phyloP scores from a whole-genome alignment of 2,888 invertebrate species.

The Thymelicus lineola region DNA sequence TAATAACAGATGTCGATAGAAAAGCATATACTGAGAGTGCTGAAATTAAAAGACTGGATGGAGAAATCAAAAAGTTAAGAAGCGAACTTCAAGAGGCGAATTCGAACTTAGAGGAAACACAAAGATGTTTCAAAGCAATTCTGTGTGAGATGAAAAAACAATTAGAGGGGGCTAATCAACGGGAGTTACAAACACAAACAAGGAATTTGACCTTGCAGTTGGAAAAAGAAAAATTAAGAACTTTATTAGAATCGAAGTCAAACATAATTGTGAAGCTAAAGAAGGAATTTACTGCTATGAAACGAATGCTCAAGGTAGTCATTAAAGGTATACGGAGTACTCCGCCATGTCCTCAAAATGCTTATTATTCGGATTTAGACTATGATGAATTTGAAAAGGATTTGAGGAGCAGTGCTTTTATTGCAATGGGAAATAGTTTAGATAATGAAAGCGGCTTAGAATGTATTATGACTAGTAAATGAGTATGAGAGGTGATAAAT shows the following conservation, averaged over 20 bases:
- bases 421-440: constrained; percentile 21
- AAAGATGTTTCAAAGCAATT: constrained; percentile 56
- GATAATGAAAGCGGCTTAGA: constrained; percentile 53
- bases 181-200: constrained; percentile 59
- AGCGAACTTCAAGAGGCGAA: constrained; percentile 56
- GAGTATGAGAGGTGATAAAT: background rate
- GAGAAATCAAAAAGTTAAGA: constrained; percentile 57
- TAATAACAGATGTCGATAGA: constrained; percentile 13
- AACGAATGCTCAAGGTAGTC: constrained; percentile 60
- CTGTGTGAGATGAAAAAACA: constrained; percentile 65
- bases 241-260: constrained; percentile 62
- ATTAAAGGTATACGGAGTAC: constrained; percentile 57
- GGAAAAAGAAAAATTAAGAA: constrained; percentile 70
- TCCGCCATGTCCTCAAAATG: constrained; percentile 48
- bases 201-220: constrained; percentile 60
- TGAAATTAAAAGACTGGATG: constrained; percentile 47
- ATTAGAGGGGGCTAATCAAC: constrained; percentile 56
- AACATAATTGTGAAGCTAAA: constrained; percentile 60
- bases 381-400: constrained; percentile 64
- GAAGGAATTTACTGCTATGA: constrained; percentile 63
- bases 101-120: constrained; percentile 51
- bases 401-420: constrained; percentile 47
- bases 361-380: constrained; percentile 55
- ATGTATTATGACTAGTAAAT: constrained; percentile 55
- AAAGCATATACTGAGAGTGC: constrained; percentile 33